Evolutionary conservation across 30 jellyfish, hydroid and myxozoan species (phyloP).

Genomic region (Sanderia malayensis): DNA sequence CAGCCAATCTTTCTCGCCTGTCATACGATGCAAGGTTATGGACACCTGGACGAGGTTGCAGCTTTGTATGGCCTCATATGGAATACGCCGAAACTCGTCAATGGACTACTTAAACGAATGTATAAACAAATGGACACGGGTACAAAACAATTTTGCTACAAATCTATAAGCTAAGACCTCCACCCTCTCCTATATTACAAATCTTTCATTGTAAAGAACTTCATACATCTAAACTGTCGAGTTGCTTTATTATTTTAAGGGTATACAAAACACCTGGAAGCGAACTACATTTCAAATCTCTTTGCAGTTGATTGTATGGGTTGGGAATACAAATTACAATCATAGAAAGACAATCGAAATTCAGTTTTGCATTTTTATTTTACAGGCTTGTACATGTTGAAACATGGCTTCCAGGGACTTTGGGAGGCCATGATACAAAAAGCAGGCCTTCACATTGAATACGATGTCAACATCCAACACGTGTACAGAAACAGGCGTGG

Average conservation of each 20-base stretch:
- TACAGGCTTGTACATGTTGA: conserved; percentile 60
- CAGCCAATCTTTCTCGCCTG: conserved; percentile 34
- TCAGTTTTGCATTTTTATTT: neutral
- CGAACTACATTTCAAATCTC: too few relatives aligned
- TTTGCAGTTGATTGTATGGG: too few relatives aligned
- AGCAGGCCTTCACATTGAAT: conserved; percentile 53
- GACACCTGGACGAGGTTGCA: conserved; percentile 57
- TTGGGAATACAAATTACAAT: too few relatives aligned
- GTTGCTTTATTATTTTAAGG: too few relatives aligned
- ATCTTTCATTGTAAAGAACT: too few relatives aligned
- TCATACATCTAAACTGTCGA: too few relatives aligned
- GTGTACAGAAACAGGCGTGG: conserved; percentile 49
- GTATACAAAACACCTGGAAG: too few relatives aligned
- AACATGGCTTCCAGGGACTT: conserved; percentile 70
- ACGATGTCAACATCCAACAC: conserved; percentile 33
- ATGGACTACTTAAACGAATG: conserved; percentile 24
- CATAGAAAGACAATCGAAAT: too few relatives aligned
- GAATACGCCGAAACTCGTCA: conserved; percentile 64
- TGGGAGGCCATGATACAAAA: conserved; percentile 70
- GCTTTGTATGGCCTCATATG: conserved; percentile 65
- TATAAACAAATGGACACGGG: too few relatives aligned
- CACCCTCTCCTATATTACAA: too few relatives aligned
- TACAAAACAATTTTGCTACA: too few relatives aligned
- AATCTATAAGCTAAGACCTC: too few relatives aligned
- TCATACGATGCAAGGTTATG: conserved; percentile 66